Evolutionary conservation across 2,113 vertebrate genomes (phyloP).

Genomic region (Mystacornis crossleyi): DNA sequence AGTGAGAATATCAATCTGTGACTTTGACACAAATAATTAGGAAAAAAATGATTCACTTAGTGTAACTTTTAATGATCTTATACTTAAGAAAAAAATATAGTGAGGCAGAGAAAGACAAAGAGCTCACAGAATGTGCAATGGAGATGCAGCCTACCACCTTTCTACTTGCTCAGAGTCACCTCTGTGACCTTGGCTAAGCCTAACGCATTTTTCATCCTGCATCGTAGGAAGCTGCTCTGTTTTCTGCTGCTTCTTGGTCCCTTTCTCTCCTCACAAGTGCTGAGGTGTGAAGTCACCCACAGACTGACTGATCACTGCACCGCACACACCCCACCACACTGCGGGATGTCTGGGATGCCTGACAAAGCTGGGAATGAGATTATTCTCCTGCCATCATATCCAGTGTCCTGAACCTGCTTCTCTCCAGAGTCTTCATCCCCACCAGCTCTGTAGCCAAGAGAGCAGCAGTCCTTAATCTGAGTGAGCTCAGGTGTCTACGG

Average conservation of each 20-base stretch:
- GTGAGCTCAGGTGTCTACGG: fast-evolving
- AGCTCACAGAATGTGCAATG: not conserved
- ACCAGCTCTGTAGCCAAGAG: not conserved
- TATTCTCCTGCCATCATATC: fast-evolving
- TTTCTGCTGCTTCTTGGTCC: not conserved
- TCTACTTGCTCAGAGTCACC: not conserved
- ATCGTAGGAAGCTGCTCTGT: not conserved
- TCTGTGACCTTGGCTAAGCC: not conserved
- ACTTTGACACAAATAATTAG: not conserved
- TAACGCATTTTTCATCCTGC: not conserved
- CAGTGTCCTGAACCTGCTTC: not conserved
- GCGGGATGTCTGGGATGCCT: fast-evolving
- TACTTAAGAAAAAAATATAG: not conserved
- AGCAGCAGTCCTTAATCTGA: not conserved
- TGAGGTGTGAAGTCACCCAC: not conserved
- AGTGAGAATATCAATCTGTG: not conserved
- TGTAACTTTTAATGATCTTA: not conserved
- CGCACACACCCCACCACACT: not conserved
- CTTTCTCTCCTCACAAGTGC: not conserved
- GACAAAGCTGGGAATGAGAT: not conserved
- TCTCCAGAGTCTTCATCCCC: not conserved
- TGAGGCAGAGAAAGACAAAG: not conserved
- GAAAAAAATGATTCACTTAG: not conserved
- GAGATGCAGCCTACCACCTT: not conserved
- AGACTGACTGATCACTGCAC: fast-evolving